phyloP scores from a whole-genome alignment of 1,140 invertebrate species.

The Macrosteles quadrilineatus region DNA sequence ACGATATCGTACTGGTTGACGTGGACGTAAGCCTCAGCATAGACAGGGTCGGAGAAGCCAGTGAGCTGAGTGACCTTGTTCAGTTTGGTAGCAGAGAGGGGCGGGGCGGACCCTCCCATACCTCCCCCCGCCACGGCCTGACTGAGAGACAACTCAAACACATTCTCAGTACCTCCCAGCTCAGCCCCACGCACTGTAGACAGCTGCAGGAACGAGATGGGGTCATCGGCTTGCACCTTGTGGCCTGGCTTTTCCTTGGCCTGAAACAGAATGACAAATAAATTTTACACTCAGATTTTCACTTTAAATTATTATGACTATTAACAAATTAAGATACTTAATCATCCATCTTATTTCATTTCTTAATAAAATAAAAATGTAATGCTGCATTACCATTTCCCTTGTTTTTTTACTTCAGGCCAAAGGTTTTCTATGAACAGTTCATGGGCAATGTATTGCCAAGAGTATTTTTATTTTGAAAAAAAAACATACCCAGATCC shows the following conservation, averaged over 20 bases:
- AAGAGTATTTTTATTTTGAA: too few relatives aligned
- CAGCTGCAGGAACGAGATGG: conserved; percentile 84
- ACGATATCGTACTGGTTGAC: conserved; percentile 99
- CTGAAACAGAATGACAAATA: conserved; percentile 48
- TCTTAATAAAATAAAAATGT: too few relatives aligned
- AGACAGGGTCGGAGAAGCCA: conserved; percentile 99
- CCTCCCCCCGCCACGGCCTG: conserved; percentile 77
- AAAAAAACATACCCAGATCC: too few relatives aligned
- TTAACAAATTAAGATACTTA: background rate
- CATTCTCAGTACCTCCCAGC: conserved; percentile 64
- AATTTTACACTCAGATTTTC: background rate
- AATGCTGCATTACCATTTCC: too few relatives aligned
- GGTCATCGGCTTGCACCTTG: conserved; percentile 82
- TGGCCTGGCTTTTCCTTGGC: conserved; percentile 70
- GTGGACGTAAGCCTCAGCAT: conserved; percentile 98
- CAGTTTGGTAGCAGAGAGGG: conserved; percentile 59
- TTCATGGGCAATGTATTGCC: too few relatives aligned
- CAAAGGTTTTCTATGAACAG: too few relatives aligned
- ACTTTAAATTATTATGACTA: background rate
- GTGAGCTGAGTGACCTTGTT: conserved; percentile 97
- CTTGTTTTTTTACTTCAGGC: too few relatives aligned
- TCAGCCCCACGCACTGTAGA: conserved; percentile 59
- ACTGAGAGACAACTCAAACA: conserved; percentile 93
- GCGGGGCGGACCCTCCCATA: conserved; percentile 32
- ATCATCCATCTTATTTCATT: too few relatives aligned